phyloP scores from a whole-genome alignment of 2,113 vertebrate species.

The Pygoscelis adeliae region DNA sequence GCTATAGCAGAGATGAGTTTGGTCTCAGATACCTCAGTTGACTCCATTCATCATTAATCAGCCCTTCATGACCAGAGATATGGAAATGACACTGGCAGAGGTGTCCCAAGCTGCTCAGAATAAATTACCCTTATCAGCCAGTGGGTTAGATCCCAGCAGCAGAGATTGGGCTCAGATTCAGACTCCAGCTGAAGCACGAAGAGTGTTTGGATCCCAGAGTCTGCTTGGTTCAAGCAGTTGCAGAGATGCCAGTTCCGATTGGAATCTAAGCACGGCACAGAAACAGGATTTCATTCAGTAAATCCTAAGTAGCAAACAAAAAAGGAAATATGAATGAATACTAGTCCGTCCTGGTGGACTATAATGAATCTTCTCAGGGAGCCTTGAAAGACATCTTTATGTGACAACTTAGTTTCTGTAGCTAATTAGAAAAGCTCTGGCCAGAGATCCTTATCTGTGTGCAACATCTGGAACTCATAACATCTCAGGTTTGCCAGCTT shows the following conservation, averaged over 20 bases:
- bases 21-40: not conserved
- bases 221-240: not conserved
- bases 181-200: not conserved
- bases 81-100: conserved; percentile 42
- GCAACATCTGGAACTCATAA: conserved; percentile 22
- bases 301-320: not conserved
- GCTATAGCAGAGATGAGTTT: not conserved
- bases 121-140: not conserved
- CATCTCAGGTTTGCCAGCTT: not conserved
- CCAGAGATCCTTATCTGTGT: conserved; percentile 3
- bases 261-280: not conserved
- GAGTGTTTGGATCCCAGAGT: fast-evolving
- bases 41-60: not conserved
- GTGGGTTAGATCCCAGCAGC: not conserved
- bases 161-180: not conserved
- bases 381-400: not conserved
- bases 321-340: not conserved
- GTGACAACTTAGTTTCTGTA: not conserved
- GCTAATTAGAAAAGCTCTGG: conserved; percentile 31
- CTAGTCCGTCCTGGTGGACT: not conserved
- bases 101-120: not conserved
- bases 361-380: not conserved
- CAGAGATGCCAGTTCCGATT: not conserved
- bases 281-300: not conserved
- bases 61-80: conserved; percentile 12